These are phyloP conservation scores for Malurus cyaneus DNA, from an alignment of 2,113 vertebrate species.

Conservation along the genomic window DNA sequence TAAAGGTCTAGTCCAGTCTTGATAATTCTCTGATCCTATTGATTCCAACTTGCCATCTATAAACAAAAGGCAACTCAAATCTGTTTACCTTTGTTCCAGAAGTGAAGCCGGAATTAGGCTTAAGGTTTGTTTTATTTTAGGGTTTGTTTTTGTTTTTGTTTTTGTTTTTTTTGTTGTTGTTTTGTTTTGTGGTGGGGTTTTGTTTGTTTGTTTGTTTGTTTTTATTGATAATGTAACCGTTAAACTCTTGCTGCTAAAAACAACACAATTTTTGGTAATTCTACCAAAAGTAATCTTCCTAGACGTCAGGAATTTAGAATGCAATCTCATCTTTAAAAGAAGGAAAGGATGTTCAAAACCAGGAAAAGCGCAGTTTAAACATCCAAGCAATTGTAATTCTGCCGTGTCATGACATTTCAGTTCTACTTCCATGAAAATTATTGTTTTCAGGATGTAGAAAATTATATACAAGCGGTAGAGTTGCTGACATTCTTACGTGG, in stretches of 20 bases:
- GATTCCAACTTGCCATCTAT: neutral
- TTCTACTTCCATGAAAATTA: constrained; percentile 17
- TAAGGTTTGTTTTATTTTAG: neutral
- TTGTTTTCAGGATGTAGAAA: constrained; percentile 36
- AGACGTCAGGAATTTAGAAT: neutral
- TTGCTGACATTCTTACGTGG: neutral
- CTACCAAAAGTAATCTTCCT: neutral
- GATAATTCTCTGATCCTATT: neutral
- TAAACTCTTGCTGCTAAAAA: neutral
- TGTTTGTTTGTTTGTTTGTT: no score
- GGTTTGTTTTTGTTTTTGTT: no score
- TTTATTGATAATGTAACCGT: neutral
- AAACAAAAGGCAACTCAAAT: neutral
- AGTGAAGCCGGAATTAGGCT: neutral
- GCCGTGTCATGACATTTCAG: neutral
- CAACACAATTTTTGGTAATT: neutral
- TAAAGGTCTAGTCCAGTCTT: neutral
- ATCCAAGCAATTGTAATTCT: neutral
- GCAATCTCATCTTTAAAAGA: neutral
- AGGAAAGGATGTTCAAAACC: neutral
- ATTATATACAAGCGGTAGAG: neutral
- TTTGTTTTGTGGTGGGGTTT: no score
- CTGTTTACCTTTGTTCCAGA: neutral
- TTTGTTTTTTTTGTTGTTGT: no score
- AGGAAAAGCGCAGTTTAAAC: constrained; percentile 31